Evolutionary conservation across 2,797 vertebrate genomes (phyloP), one percentile per base, ranked within the genome.

Genomic region (Hozukius guyotensis): DNA sequence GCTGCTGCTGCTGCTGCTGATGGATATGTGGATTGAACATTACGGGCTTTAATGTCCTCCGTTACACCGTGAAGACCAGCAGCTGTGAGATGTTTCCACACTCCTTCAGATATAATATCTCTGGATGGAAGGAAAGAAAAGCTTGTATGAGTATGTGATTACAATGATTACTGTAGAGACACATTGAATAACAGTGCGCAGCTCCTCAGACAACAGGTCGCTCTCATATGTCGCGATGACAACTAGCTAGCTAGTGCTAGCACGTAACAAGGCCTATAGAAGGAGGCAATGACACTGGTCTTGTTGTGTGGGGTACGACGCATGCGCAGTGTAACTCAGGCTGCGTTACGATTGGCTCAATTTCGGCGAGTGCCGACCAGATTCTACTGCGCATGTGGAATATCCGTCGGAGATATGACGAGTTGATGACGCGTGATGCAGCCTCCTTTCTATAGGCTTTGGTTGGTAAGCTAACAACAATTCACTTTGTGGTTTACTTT

Each of bases 21-120:
- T 95, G 94, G 49, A 95, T 97, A 89, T 97, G 97, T 80, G 95
- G 95, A 78, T 96, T 96, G 82, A 96, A 96, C 96, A 96, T 96
- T 13, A 68, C 90, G 92, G 69, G 46, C 31, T 80, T 31, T 16
- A 38, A 55, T 74, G 53, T 63, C 73, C 75, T 70, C 71, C 38
- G 79, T 63, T 29, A 12, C 36, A 60, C 59, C 14, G 29, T 2
- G 79, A 72, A 55, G 78, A 87, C 6, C 69, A 34, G 46, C 62
- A 32, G 61, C 31, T 53, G 67, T 2, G 27, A 55, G 49, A 27
- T 49, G 49, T 62, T 56, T 46, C 4, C 27, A 72, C 57, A 46
- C 31, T 38, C 59, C 16, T 68, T 32, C 3, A 32, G 38, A 38
- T 20, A 9, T 27, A 29, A 42, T 32, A 9, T 49, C 6, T 63